phyloP scores from a whole-genome alignment of 2,888 invertebrate genomes.

The Pediacus dermestoides region DNA sequence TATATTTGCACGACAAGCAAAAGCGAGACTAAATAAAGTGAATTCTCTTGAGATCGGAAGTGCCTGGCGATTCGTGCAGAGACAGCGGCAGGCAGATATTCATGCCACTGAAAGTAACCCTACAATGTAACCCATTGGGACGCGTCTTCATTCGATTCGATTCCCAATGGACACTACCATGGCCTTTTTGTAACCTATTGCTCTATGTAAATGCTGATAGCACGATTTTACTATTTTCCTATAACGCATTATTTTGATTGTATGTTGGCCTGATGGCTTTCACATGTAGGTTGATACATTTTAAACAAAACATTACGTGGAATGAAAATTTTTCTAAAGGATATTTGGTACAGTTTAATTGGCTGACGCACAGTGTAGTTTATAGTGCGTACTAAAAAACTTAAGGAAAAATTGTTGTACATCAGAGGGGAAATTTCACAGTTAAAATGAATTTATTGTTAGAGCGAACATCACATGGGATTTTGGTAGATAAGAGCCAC shows the following conservation, averaged over 20 bases:
- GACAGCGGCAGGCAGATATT: slow-evolving; percentile 32
- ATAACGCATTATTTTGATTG: slow-evolving; percentile 8
- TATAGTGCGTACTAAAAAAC: too few relatives aligned
- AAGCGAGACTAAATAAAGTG: slow-evolving; percentile 31
- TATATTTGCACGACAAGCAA: slow-evolving; percentile 23
- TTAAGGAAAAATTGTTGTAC: too few relatives aligned
- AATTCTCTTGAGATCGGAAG: slow-evolving; percentile 32
- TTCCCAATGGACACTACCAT: slow-evolving; percentile 29
- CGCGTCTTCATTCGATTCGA: slow-evolving; percentile 37
- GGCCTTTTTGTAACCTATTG: slow-evolving; percentile 33
- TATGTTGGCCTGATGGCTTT: neutral
- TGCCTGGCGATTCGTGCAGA: slow-evolving; percentile 27
- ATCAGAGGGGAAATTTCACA: too few relatives aligned
- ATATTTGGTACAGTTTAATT: too few relatives aligned
- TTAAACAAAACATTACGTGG: too few relatives aligned
- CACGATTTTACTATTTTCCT: slow-evolving; percentile 15
- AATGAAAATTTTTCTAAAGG: too few relatives aligned
- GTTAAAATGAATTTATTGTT: too few relatives aligned
- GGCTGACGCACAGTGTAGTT: too few relatives aligned
- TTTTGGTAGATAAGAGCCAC: too few relatives aligned
- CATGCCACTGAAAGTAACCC: slow-evolving; percentile 35
- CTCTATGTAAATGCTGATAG: slow-evolving; percentile 30
- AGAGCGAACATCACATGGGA: too few relatives aligned
- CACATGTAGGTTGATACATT: too few relatives aligned
- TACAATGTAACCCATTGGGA: slow-evolving; percentile 35